phyloP scores from a whole-genome alignment of 2,888 invertebrate genomes.

The Coenonympha arcania region DNA sequence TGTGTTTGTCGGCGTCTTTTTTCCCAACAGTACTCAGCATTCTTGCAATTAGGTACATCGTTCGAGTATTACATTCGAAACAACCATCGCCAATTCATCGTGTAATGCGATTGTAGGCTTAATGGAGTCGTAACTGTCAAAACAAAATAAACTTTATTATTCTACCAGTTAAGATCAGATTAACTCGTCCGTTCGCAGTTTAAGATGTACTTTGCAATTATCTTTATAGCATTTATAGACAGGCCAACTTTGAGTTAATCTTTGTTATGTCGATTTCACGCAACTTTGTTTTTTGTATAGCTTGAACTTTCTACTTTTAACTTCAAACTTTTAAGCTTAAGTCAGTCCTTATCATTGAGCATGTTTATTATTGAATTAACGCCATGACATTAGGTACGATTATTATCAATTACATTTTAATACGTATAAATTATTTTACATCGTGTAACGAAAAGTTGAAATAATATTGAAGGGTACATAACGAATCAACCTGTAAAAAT shows the following conservation, averaged over 20 bases:
- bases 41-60: constrained; percentile 50
- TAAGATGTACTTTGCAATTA: constrained; percentile 39
- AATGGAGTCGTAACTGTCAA: constrained; percentile 25
- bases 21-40: constrained; percentile 44
- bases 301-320: too few relatives aligned
- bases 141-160: constrained; percentile 26
- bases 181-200: constrained; percentile 18
- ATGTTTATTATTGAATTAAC: too few relatives aligned
- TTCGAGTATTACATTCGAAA: constrained; percentile 57
- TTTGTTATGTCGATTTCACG: background rate
- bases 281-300: background rate
- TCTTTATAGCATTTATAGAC: constrained; percentile 25
- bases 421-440: too few relatives aligned
- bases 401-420: too few relatives aligned
- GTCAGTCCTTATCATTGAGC: too few relatives aligned
- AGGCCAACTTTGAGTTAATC: background rate
- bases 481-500: too few relatives aligned
- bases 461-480: too few relatives aligned
- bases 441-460: too few relatives aligned
- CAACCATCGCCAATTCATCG: constrained; percentile 53
- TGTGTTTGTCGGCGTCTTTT: constrained; percentile 48
- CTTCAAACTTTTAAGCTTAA: too few relatives aligned
- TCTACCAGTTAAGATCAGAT: constrained; percentile 25
- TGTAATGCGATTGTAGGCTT: constrained; percentile 46
- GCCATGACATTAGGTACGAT: too few relatives aligned